Percentiles rank a stretch among this genome's conserved stretches.
Conservation (phyloP, 2,888 invertebrate genomes). For the Nomada ruficornis region DNA sequence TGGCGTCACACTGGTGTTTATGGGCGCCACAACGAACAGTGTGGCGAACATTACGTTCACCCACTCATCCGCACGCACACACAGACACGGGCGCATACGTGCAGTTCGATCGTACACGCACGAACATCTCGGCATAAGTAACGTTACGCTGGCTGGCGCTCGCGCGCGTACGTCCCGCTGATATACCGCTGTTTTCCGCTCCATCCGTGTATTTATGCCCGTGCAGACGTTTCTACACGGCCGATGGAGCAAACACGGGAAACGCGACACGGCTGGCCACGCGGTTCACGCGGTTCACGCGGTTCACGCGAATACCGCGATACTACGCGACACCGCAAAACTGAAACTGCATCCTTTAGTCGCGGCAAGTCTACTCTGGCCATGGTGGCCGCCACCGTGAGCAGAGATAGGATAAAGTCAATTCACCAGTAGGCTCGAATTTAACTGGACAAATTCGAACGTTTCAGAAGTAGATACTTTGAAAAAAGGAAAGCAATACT, state of each 20-base stretch:
- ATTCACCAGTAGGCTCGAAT: too few species aligned
- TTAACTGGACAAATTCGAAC: too few species aligned
- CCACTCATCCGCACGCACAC: slow-evolving; percentile 1
- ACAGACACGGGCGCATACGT: neutral
- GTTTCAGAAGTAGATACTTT: too few species aligned
- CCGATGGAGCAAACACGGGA: slow-evolving; percentile 46
- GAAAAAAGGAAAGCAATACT: too few species aligned
- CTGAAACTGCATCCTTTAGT: slow-evolving; percentile 33
- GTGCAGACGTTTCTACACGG: slow-evolving; percentile 46
- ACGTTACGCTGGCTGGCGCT: neutral
- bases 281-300: slow-evolving; percentile 5
- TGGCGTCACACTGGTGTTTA: slow-evolving; percentile 77
- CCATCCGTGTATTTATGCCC: slow-evolving; percentile 47
- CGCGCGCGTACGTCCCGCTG: slow-evolving; percentile 6
- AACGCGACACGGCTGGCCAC: slow-evolving; percentile 47
- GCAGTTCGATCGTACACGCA: neutral
- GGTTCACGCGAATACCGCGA: slow-evolving; percentile 52
- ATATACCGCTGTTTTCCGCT: slow-evolving; percentile 54
- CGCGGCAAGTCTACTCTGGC: neutral
- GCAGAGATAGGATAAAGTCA: too few species aligned
- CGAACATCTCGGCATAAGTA: slow-evolving; percentile 2
- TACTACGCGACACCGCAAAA: slow-evolving; percentile 61
- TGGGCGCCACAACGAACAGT: slow-evolving; percentile 56
- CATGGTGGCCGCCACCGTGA: too few species aligned
- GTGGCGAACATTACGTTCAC: slow-evolving; percentile 45